Percentiles rank a stretch among this genome's conserved stretches.
Conservation (phyloP, 2,888 invertebrate species). For the Apomyelois bistriatella region DNA sequence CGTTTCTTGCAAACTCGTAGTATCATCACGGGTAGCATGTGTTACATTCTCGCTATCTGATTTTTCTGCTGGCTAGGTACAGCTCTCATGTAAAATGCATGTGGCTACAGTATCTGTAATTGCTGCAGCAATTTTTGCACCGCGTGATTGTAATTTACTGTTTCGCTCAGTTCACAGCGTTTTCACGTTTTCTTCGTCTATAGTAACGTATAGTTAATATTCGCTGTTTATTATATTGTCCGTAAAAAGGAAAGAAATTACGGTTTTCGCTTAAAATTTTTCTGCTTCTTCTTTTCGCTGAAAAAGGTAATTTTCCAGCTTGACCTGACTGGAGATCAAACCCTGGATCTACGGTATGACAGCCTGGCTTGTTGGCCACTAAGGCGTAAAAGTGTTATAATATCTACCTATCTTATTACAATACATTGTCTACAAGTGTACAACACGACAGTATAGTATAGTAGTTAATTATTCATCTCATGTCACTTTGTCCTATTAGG, state of each 20-base stretch:
- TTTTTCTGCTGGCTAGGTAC: slow-evolving; percentile 49
- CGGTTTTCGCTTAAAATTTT: no score
- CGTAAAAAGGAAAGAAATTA: no score
- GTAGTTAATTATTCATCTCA: slow-evolving; percentile 10
- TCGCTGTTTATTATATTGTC: neutral
- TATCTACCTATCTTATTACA: no score
- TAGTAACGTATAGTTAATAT: neutral
- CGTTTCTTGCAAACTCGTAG: slow-evolving; percentile 38
- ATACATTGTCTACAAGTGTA: neutral
- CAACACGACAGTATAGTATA: neutral
- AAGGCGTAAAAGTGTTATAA: no score
- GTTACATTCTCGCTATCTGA: slow-evolving; percentile 53
- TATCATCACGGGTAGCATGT: slow-evolving; percentile 51
- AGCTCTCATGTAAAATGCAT: slow-evolving; percentile 58
- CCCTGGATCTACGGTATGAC: no score
- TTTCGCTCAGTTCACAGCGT: slow-evolving; percentile 13
- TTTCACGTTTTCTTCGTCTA: slow-evolving; percentile 19
- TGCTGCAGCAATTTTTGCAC: slow-evolving; percentile 12
- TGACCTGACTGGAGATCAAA: no score
- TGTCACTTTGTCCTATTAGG: slow-evolving; percentile 14
- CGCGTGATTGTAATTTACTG: slow-evolving; percentile 12
- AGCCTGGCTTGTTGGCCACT: no score
- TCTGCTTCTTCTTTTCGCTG: no score
- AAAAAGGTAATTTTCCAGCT: no score
- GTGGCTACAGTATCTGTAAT: slow-evolving; percentile 13